Evolutionary conservation across 2,113 vertebrate genomes (phyloP), one percentile per base, ranked within the genome.

Genomic region (Myiozetetes cayanensis): DNA sequence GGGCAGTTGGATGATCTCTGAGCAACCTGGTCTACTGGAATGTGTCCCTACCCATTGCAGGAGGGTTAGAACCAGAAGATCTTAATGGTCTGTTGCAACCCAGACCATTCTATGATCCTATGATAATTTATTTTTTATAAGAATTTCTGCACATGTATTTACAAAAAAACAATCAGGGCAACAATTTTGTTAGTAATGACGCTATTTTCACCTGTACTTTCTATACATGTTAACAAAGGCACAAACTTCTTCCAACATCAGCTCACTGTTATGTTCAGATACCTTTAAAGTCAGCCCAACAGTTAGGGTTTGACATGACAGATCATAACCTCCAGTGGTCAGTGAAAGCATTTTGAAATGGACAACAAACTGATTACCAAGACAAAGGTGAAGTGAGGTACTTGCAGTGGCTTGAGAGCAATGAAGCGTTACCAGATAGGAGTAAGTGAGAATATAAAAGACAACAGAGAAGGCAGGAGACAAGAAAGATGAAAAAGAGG

Each of bases 401-500:
- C 46, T 63, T 28, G 12, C 33, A 30, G 83, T 30, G 55, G 52
- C 61, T 89, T 87, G 72, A 88, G 75, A 74, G 76, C 75, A 86
- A 59, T 84, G 86, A 93, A 90, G 76, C 47, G 4, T 93, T 88
- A 84, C 86, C 83, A 67, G 86, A 50, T 59, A 90, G 47, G 71
- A 86, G 71, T 81, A 88, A 95, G 95, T 50, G 73, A 90, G 90
- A 95, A 88, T 88, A 94, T 74, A 90, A 93, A 95, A 88, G 88
- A 94, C 92, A 94, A 49, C 0, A 0, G 50, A 78, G 30, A 90
- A 93, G 47, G 68, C 47, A 59, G 43, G 43, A 93, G 85, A 92
- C 90, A 84, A 74, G 76, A 96, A 94, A 97, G 96, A 97, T 90
- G 92, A 93, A 95, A 94, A 96, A 93, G 76, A 95, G 95, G 92